Evolutionary conservation across 2,113 vertebrate species (phyloP).

Genomic region (Siniperca knerii): DNA sequence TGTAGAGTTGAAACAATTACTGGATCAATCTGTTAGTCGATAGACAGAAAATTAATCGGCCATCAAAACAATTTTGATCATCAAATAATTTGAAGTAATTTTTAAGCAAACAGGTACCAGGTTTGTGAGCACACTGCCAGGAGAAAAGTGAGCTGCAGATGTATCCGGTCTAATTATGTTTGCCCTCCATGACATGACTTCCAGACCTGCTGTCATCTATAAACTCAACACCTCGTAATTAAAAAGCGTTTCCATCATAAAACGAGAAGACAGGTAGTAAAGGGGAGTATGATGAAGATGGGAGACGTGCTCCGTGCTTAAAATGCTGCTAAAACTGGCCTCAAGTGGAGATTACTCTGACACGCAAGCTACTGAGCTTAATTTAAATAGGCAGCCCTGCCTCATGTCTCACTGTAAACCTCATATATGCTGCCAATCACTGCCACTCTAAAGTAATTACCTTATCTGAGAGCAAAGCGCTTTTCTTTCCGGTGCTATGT

Average conservation of each 20-base stretch:
- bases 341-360: conserved; percentile 29
- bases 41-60: no score
- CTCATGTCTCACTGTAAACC: background rate
- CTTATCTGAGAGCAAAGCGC: conserved; percentile 23
- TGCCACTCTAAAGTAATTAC: conserved; percentile 44
- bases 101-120: background rate
- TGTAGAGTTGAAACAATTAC: no score
- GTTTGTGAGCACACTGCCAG: background rate
- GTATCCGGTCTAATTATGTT: background rate
- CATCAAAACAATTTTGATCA: background rate
- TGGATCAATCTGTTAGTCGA: no score
- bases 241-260: conserved; percentile 28
- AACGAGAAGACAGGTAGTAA: conserved; percentile 22
- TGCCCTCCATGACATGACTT: background rate
- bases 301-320: conserved; percentile 34
- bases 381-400: conserved; percentile 3
- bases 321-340: conserved; percentile 19
- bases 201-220: conserved; percentile 6
- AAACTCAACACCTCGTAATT: conserved; percentile 7
- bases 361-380: background rate
- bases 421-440: conserved; percentile 24
- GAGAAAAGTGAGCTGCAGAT: conserved; percentile 17
- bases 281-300: background rate
- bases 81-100: background rate
- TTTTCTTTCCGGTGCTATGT: conserved; percentile 26